These are phyloP conservation scores for Chlorodrepanis virens DNA, from an alignment of 2,113 vertebrate species.

Conservation along the genomic window DNA sequence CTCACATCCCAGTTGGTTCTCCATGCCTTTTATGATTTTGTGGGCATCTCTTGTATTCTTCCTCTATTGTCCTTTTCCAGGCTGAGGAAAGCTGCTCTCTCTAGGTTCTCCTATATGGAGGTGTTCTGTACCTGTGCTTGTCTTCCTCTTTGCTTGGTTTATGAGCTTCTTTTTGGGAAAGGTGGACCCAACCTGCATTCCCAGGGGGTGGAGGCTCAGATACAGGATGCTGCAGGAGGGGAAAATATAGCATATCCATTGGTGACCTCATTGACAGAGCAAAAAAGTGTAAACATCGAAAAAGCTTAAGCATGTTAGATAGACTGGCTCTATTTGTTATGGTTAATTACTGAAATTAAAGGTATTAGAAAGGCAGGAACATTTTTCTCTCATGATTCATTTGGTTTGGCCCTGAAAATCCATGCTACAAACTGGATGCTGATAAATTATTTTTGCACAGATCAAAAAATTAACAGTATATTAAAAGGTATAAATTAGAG, in stretches of 20 bases:
- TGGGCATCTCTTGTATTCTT: neutral
- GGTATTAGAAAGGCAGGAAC: neutral
- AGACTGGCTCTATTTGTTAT: neutral
- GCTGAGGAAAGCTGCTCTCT: neutral
- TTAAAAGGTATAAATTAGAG: slow-evolving; percentile 54
- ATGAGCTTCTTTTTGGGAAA: neutral
- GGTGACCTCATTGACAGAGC: neutral
- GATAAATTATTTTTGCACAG: slow-evolving; percentile 57
- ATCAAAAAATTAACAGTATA: slow-evolving; percentile 65
- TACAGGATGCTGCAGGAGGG: neutral
- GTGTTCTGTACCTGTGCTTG: neutral
- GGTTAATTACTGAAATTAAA: slow-evolving; percentile 53
- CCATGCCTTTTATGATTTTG: neutral
- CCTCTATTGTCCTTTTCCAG: neutral
- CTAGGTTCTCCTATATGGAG: neutral
- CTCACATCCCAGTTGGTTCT: neutral
- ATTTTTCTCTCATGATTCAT: neutral
- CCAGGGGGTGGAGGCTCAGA: neutral
- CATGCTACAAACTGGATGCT: slow-evolving; percentile 37
- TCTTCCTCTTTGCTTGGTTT: neutral
- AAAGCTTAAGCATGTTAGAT: neutral
- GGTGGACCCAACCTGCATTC: neutral
- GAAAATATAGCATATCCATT: neutral
- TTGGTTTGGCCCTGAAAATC: slow-evolving; percentile 23
- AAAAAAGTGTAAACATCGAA: neutral